Base-by-base conservation (phyloP, 2,113 vertebrate species). In the Sciurus niger region DNA sequence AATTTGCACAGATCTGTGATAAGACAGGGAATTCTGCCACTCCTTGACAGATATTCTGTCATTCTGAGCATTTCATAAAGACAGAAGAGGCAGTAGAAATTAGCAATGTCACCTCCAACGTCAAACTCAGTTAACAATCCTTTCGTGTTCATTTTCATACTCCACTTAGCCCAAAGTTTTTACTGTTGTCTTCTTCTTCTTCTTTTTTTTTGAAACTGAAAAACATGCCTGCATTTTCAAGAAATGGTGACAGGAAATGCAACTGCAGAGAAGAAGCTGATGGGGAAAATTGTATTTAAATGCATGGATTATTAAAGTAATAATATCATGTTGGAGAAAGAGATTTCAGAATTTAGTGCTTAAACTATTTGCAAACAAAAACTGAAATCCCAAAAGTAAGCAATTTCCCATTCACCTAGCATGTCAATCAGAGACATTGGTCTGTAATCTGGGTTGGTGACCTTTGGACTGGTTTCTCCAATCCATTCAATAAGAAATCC, bases 101-200 rank as follows among this genome's bases (percentile, higher is more conserved):
- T 97, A 98, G 93, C 98, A 98, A 98, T 98, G 98, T 98, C 97
- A 98, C 95, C 96, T 98, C 97, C 97, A 97, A 95, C 6, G 48
- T 98, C 98, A 98, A 96, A 92, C 58, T 98, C 96, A 97, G 86
- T 98, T 98, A 98, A 98, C 96, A 93, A 83, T 97, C 89, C 94
- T 97, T 97, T 95, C 85, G 12, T 90, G 55, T 97, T 97, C 94
- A 46, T 98, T 98, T 97, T 93, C 94, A 93, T 98, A 97, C 94
- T 95, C 92, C 95, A 92, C 83, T 97, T 98, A 97, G 89, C 82
- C 88, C 89, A 53, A 80, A 98, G 90, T 78, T 98, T 97, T 98
- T 80, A 85, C 88, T 96, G 63, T 97, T 97, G 90, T 84, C 82
- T 97, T 80, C 95, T 93, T 89, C 40, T 40, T 40, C 40, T 40